Conservation (phyloP, 2,888 invertebrate genomes). For the Pterostichus madidus region DNA sequence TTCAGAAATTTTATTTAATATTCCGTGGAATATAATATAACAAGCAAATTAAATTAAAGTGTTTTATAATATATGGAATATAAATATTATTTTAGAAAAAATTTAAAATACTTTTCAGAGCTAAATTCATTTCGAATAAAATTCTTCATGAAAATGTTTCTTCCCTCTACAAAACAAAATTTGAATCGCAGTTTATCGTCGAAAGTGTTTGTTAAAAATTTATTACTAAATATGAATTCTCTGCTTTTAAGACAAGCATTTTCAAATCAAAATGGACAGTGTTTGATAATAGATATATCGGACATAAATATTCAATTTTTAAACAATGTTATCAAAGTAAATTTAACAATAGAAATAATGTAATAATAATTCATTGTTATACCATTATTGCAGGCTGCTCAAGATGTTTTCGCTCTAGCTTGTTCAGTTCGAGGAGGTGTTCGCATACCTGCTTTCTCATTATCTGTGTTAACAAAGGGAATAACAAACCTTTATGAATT, state of each 20-base stretch:
- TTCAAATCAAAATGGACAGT: slow-evolving; percentile 60
- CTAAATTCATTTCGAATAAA: background rate
- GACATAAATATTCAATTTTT: slow-evolving; percentile 47
- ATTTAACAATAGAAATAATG: slow-evolving; percentile 38
- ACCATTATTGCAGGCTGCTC: slow-evolving; percentile 46
- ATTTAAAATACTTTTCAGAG: slow-evolving; percentile 1
- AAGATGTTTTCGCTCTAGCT: slow-evolving; percentile 55
- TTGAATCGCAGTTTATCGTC: background rate
- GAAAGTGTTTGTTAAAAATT: background rate
- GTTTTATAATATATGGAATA: background rate
- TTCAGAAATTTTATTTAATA: background rate
- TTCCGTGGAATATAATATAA: too few relatives aligned
- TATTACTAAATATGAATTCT: slow-evolving; percentile 32
- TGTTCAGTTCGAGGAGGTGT: slow-evolving; percentile 62
- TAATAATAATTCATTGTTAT: slow-evolving; percentile 30
- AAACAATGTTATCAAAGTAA: slow-evolving; percentile 59
- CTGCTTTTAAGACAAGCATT: slow-evolving; percentile 57
- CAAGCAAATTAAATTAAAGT: too few relatives aligned
- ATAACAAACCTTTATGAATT: slow-evolving; percentile 55
- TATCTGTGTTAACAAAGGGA: slow-evolving; percentile 55
- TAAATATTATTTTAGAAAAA: background rate
- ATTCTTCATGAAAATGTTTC: background rate
- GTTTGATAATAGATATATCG: slow-evolving; percentile 60
- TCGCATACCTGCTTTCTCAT: slow-evolving; percentile 56
- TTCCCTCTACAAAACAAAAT: slow-evolving; percentile 30